phyloP scores from a whole-genome alignment of 2,113 vertebrate species.

The Pelobates fuscus region DNA sequence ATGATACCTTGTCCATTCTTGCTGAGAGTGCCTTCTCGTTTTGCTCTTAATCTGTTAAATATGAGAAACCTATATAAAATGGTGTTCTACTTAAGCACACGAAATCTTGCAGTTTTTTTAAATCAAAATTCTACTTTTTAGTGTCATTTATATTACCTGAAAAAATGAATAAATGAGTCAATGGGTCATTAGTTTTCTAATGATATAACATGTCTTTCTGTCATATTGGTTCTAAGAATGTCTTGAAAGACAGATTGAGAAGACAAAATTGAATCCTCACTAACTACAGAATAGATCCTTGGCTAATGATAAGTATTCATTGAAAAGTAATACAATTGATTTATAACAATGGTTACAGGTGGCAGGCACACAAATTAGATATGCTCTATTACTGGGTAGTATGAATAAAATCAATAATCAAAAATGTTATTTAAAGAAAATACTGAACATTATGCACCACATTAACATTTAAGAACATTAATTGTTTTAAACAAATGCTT shows the following conservation, averaged over 20 bases:
- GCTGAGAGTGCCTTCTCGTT: too few relatives aligned
- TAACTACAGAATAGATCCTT: constrained; percentile 42
- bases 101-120: constrained; percentile 15
- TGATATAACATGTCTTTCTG: constrained; percentile 44
- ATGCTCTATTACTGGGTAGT: too few relatives aligned
- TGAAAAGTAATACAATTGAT: constrained; percentile 39
- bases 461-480: too few relatives aligned
- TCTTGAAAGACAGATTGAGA: constrained; percentile 36
- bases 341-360: constrained; percentile 39
- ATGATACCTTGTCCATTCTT: too few relatives aligned
- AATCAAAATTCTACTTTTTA: constrained; percentile 31
- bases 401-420: too few relatives aligned
- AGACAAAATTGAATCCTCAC: constrained; percentile 40
- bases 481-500: too few relatives aligned
- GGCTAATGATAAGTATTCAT: constrained; percentile 41
- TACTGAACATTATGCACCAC: too few relatives aligned
- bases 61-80: too few relatives aligned
- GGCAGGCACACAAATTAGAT: constrained; percentile 47
- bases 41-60: too few relatives aligned
- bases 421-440: too few relatives aligned
- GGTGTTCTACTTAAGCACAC: neutral
- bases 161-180: constrained; percentile 33
- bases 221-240: constrained; percentile 46
- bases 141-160: constrained; percentile 28
- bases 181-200: constrained; percentile 42